Evolutionary conservation across 1,140 invertebrate genomes (phyloP).

Genomic region (Danaus plexippus): DNA sequence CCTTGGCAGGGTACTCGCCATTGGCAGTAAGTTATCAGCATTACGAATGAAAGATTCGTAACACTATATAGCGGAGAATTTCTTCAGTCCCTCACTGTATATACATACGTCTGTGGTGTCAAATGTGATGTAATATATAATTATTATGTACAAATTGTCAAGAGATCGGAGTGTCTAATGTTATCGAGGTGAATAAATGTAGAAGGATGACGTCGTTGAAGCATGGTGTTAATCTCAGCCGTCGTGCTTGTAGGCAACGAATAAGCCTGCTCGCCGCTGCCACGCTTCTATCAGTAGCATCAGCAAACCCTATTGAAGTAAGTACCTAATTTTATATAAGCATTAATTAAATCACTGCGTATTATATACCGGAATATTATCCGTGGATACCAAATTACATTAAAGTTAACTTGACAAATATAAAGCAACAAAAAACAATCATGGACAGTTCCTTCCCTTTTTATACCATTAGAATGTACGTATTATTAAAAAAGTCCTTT

Average conservation of each 20-base stretch:
- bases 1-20: no score
- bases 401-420: no score
- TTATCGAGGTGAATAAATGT: slow-evolving; percentile 51
- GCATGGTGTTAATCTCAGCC: slow-evolving; percentile 73
- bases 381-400: no score
- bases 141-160: no score
- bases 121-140: no score
- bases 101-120: no score
- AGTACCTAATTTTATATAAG: slow-evolving; percentile 19
- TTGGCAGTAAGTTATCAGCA: slow-evolving; percentile 27
- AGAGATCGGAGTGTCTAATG: slow-evolving; percentile 17
- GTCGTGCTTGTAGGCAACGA: slow-evolving; percentile 69
- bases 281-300: slow-evolving; percentile 30
- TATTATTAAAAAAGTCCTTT: no score
- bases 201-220: slow-evolving; percentile 70
- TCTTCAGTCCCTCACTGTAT: not conserved
- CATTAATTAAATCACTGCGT: no score
- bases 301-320: slow-evolving; percentile 50
- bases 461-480: no score
- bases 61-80: slow-evolving; percentile 18
- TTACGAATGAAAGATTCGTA: slow-evolving; percentile 30
- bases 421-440: no score
- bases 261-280: slow-evolving; percentile 35
- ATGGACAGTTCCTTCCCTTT: no score
- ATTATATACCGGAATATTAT: no score